phyloP scores from a whole-genome alignment of 1,140 invertebrate genomes.

The Hestina assimilis region DNA sequence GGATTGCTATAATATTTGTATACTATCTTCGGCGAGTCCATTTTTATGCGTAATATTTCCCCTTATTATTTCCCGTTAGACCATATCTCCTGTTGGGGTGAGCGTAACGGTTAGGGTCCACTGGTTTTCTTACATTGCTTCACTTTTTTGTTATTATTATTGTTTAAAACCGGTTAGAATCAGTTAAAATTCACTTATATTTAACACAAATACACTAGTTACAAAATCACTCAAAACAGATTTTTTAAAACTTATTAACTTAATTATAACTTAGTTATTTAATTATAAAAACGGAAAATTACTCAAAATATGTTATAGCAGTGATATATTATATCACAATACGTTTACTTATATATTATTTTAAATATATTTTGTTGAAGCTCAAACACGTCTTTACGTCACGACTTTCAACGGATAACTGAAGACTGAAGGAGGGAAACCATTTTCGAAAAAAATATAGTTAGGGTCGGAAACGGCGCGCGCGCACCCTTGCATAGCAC shows the following conservation, averaged over 20 bases:
- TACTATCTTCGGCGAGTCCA: conserved; percentile 76
- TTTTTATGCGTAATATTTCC: conserved; percentile 53
- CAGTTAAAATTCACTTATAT: neutral
- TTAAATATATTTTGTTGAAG: too few species aligned
- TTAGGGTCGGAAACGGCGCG: conserved; percentile 59
- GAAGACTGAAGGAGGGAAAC: conserved; percentile 31
- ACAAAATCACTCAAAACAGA: neutral
- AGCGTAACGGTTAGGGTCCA: conserved; percentile 48
- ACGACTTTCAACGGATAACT: conserved; percentile 59
- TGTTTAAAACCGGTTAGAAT: too few species aligned
- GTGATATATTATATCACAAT: too few species aligned
- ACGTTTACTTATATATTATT: too few species aligned
- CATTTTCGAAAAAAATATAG: conserved; percentile 52
- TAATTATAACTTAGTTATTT: too few species aligned
- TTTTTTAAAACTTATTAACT: neutral
- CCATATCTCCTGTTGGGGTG: conserved; percentile 52
- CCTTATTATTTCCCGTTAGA: conserved; percentile 31
- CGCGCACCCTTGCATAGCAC: conserved; percentile 68
- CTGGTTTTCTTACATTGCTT: conserved; percentile 25
- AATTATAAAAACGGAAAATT: too few species aligned
- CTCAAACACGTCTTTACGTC: conserved; percentile 30
- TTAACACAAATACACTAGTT: neutral
- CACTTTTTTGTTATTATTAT: conserved; percentile 6
- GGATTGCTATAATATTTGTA: conserved; percentile 85
- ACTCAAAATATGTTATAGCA: too few species aligned